Base-by-base conservation (phyloP, 2,113 vertebrate species). In the Chloropsis hardwickii region DNA sequence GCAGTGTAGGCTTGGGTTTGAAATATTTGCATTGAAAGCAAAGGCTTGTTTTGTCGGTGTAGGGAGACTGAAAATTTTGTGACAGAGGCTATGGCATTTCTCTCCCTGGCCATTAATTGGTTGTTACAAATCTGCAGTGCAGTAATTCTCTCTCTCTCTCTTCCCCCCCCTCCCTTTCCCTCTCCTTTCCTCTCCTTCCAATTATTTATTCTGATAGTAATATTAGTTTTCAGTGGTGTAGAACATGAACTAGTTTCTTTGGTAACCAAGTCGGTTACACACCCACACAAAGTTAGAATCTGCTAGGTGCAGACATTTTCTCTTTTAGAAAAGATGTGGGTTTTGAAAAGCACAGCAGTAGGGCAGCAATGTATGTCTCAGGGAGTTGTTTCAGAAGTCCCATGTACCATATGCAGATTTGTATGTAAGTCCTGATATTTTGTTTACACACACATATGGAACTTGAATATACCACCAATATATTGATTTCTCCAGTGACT, bases 191-290 rank as follows among this genome's bases (percentile, higher is more conserved):
- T 61, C 70, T 71, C 48, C 81, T 90, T 90, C 53, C 78, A 94
- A 95, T 96, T 97, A 96, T 98, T 98, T 97, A 95, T 96, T 97
- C 92, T 92, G 58, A 96, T 92, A 94, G 95, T 97, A 97, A 91
- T 97, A 96, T 95, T 97, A 97, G 95, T 97, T 98, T 96, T 96
- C 96, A 93, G 95, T 94, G 89, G 87, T 96, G 94, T 96, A 92
- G 95, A 97, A 96, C 94, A 97, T 96, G 88, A 90, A 97, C 97
- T 97, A 97, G 97, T 98, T 98, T 98, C 97, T 98, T 96, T 98
- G 97, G 98, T 97, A 98, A 98, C 96, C 94, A 95, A 97, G 95
- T 96, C 65, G 23, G 95, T 96, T 95, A 95, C 93, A 97, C 97
- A 90, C 97, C 97, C 97, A 98, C 97, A 97, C 97, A 86, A 96